Evolutionary conservation across 1,140 invertebrate genomes (phyloP).

Genomic region (Bombus turneri): DNA sequence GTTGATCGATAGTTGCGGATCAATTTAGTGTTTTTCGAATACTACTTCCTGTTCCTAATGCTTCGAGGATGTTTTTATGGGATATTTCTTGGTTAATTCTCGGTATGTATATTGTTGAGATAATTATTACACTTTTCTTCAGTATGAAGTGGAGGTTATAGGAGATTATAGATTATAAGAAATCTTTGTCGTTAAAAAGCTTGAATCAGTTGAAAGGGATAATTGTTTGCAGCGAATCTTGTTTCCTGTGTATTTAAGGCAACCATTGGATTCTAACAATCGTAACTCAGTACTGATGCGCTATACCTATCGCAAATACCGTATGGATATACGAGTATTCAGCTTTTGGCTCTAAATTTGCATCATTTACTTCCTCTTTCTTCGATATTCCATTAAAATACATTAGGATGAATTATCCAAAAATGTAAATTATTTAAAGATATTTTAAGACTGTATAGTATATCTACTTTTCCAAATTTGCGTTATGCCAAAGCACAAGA

Average conservation of each 20-base stretch:
- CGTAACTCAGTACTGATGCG: not conserved
- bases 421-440: not conserved
- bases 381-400: no score
- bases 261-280: not conserved
- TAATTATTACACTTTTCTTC: no score
- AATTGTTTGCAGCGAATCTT: no score
- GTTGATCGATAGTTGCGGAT: not conserved
- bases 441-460: no score
- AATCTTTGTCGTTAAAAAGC: no score
- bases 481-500: no score
- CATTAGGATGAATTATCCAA: not conserved
- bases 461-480: no score
- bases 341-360: not conserved
- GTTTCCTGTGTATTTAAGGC: no score
- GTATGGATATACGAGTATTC: not conserved
- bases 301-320: not conserved
- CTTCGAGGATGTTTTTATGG: not conserved
- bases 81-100: conserved; percentile 1
- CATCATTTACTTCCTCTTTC: not conserved
- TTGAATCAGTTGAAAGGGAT: no score
- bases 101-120: not conserved
- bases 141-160: no score
- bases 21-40: not conserved
- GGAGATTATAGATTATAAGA: no score
- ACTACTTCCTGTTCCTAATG: not conserved